phyloP scores from a whole-genome alignment of 1,140 invertebrate genomes.

The Habropoda laboriosa region DNA sequence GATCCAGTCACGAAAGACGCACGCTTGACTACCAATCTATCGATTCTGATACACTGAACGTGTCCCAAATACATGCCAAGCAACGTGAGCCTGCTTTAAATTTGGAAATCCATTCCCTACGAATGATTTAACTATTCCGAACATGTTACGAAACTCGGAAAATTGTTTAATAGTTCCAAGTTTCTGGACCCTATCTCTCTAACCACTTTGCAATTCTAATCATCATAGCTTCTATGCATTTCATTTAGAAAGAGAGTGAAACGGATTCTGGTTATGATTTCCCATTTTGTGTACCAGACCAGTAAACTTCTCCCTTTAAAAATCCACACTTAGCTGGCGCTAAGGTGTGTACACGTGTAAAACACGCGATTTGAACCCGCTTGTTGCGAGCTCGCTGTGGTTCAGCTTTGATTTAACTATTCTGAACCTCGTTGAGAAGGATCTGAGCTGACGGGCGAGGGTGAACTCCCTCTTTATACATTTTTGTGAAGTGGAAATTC shows the following conservation, averaged over 20 bases:
- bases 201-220: not conserved
- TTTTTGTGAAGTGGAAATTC: too few species aligned
- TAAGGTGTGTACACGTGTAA: not conserved
- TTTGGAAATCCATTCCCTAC: too few species aligned
- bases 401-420: too few species aligned
- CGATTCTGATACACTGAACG: not conserved
- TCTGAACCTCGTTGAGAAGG: too few species aligned
- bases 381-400: too few species aligned
- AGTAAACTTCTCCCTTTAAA: too few species aligned
- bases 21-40: not conserved
- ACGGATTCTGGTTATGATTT: not conserved
- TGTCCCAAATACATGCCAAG: not conserved
- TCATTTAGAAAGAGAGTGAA: not conserved
- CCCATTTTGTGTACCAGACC: too few species aligned
- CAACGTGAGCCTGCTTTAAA: too few species aligned
- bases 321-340: too few species aligned
- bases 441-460: too few species aligned
- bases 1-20: constrained; percentile 57
- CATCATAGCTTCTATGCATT: not conserved
- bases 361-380: too few species aligned
- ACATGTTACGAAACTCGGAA: not conserved
- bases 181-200: not conserved
- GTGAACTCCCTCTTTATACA: too few species aligned
- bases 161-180: not conserved
- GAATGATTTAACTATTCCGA: not conserved